phyloP scores from a whole-genome alignment of 1,140 invertebrate genomes.

The Drosophila erecta region DNA sequence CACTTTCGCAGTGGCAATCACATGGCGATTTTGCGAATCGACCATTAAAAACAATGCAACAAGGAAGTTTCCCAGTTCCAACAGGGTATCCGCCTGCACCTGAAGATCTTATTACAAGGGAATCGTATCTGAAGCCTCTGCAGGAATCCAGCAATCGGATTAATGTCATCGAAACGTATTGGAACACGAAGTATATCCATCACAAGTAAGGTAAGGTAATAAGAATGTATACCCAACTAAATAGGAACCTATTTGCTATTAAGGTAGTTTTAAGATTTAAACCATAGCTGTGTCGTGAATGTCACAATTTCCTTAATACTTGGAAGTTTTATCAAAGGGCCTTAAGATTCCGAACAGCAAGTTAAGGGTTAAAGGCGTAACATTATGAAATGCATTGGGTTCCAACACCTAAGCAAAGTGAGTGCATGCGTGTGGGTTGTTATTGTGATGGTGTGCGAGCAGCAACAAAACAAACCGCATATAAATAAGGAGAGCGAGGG shows the following conservation, averaged over 20 bases:
- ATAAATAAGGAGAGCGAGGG: constrained; percentile 22
- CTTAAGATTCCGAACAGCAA: neutral
- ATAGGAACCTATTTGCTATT: too few relatives aligned
- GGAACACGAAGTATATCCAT: too few relatives aligned
- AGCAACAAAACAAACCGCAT: constrained; percentile 53
- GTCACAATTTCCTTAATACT: neutral
- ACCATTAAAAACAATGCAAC: too few relatives aligned
- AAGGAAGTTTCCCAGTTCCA: too few relatives aligned
- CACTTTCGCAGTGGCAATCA: neutral
- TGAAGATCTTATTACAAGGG: too few relatives aligned
- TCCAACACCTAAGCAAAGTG: constrained; percentile 1
- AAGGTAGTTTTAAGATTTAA: too few relatives aligned
- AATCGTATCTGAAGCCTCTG: too few relatives aligned
- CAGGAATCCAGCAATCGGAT: neutral
- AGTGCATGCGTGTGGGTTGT: constrained; percentile 8
- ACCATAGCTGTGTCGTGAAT: too few relatives aligned
- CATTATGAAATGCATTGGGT: neutral
- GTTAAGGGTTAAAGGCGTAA: neutral
- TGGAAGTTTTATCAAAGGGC: neutral
- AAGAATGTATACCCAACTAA: neutral
- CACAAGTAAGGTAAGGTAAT: neutral
- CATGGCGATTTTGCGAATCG: too few relatives aligned
- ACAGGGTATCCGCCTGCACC: neutral
- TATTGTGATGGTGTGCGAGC: constrained; percentile 28
- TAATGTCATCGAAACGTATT: too few relatives aligned